Evolutionary conservation across 2,113 vertebrate species (phyloP).

Genomic region (Tyto alba): DNA sequence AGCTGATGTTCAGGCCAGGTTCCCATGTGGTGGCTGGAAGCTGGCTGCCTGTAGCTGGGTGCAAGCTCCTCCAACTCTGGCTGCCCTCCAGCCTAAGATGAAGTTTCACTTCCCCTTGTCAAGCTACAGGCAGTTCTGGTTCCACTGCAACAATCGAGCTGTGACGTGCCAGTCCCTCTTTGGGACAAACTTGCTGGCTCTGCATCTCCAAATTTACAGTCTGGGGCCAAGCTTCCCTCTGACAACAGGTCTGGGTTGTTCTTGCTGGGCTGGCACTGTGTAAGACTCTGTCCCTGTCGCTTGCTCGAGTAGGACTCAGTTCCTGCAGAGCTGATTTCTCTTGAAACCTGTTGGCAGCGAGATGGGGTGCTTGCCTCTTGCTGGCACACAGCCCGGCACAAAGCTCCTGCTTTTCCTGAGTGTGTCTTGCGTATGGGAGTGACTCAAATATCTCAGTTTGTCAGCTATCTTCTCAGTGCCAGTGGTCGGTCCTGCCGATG

Average conservation of each 20-base stretch:
- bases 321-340: background rate
- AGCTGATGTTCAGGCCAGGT: background rate
- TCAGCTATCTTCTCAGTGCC: background rate
- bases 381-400: fast-evolving
- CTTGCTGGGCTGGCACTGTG: background rate
- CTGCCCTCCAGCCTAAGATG: background rate
- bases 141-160: background rate
- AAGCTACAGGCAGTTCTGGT: constrained; percentile 25
- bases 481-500: background rate
- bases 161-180: background rate
- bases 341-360: background rate
- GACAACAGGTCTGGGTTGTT: background rate
- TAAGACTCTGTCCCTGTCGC: fast-evolving
- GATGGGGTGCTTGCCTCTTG: fast-evolving
- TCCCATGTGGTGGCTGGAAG: background rate
- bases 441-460: background rate
- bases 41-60: background rate
- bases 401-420: background rate
- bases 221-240: background rate
- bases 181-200: background rate
- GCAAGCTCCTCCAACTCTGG: background rate
- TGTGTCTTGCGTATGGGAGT: fast-evolving
- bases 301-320: background rate
- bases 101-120: constrained; percentile 21
- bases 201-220: background rate